A percentile compares a stretch with the other conserved stretches of the same genome.
Evolutionary conservation across 2,113 vertebrate species (phyloP).

Genomic region (zebrafish (Danio rerio)): DNA sequence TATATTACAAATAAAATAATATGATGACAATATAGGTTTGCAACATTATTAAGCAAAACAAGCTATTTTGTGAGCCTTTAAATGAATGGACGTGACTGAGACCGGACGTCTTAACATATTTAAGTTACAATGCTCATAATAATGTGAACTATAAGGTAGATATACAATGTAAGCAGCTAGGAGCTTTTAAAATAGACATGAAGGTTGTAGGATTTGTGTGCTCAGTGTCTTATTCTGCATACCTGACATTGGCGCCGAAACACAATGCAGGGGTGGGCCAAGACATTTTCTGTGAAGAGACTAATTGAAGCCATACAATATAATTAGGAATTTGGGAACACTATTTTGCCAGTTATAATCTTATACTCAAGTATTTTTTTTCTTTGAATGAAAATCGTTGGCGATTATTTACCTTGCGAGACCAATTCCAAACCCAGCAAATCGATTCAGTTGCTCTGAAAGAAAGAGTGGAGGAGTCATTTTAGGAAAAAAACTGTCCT

Average conservation of each 20-base stretch:
- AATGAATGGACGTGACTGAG: too few relatives aligned
- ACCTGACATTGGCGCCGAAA: constrained; percentile 97
- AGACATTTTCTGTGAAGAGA: constrained; percentile 96
- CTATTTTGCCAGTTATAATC: not conserved
- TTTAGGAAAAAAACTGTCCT: not conserved
- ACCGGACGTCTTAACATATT: too few relatives aligned
- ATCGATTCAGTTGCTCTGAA: constrained; percentile 88
- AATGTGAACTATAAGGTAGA: too few relatives aligned
- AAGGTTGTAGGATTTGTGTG: not conserved
- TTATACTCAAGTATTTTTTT: not conserved
- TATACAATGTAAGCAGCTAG: not conserved
- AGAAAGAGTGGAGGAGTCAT: constrained; percentile 64
- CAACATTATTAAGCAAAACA: too few relatives aligned
- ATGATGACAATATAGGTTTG: too few relatives aligned
- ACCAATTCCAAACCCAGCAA: constrained; percentile 91
- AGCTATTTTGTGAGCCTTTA: too few relatives aligned
- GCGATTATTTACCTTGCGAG: constrained; percentile 86
- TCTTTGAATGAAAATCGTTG: not conserved
- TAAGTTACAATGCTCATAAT: too few relatives aligned
- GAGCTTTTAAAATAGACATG: not conserved
- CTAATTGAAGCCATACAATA: constrained; percentile 69
- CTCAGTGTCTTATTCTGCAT: constrained; percentile 45
- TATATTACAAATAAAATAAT: too few relatives aligned
- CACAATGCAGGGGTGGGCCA: constrained; percentile 96
- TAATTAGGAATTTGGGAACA: not conserved